Conservation (phyloP, 1,140 invertebrate genomes). For the Listronotus bonariensis region DNA sequence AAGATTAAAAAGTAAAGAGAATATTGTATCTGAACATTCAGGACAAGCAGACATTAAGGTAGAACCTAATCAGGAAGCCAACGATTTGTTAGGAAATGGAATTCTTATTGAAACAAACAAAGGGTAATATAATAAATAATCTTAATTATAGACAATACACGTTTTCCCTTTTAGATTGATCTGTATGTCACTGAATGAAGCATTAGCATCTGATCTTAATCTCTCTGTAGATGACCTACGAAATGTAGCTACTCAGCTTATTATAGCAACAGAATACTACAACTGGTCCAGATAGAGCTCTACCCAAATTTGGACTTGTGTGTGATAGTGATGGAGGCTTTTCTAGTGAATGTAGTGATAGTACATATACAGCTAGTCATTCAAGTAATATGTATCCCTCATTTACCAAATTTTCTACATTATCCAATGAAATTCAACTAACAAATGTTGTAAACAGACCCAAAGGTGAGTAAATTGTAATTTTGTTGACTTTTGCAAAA, state of each 20-base stretch:
- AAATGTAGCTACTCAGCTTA: conserved; percentile 55
- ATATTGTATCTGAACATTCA: no score
- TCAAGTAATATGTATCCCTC: conserved; percentile 34
- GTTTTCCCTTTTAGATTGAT: conserved; percentile 51
- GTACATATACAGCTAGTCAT: conserved; percentile 39
- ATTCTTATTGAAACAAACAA: conserved; percentile 56
- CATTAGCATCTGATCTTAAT: conserved; percentile 55
- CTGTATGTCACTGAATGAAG: conserved; percentile 57
- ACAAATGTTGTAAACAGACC: conserved; percentile 20
- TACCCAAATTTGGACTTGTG: conserved; percentile 28
- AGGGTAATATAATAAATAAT: conserved; percentile 47
- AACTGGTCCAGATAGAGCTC: conserved; percentile 3
- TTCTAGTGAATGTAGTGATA: conserved; percentile 53
- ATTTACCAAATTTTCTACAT: conserved; percentile 35
- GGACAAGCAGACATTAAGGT: neutral
- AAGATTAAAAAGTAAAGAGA: no score
- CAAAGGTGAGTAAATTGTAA: conserved; percentile 13
- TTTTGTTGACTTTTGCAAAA: neutral
- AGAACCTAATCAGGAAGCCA: conserved; percentile 47
- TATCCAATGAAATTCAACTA: conserved; percentile 33
- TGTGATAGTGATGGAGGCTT: conserved; percentile 54
- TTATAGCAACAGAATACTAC: conserved; percentile 49
- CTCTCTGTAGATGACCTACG: conserved; percentile 56
- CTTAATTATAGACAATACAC: neutral
- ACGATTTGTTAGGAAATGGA: conserved; percentile 55